These are phyloP conservation scores for Hylomyscus alleni DNA, from an alignment of 2,797 vertebrate genomes.

Conservation along the genomic window DNA sequence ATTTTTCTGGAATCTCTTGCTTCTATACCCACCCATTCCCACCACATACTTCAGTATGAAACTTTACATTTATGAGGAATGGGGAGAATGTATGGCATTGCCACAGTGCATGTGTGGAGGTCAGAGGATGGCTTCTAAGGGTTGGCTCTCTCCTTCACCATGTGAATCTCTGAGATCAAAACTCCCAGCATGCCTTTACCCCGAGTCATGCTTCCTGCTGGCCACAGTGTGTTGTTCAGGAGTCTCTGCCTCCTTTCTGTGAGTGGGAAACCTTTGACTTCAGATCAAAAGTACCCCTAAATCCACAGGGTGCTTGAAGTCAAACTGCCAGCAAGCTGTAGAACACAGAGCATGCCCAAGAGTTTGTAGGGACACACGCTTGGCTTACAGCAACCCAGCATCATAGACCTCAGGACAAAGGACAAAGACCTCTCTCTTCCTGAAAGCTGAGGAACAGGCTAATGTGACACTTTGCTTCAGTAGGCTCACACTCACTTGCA, in stretches of 20 bases:
- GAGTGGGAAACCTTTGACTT: slow-evolving; percentile 89
- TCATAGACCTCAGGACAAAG: not conserved
- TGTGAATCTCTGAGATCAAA: not conserved
- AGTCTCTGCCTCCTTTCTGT: slow-evolving; percentile 46
- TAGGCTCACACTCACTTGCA: rapidly evolving
- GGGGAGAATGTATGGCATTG: not conserved
- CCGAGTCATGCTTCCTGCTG: not conserved
- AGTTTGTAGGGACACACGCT: not conserved
- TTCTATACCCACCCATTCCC: not conserved
- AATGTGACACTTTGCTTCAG: rapidly evolving
- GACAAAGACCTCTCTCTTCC: not conserved
- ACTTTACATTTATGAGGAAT: not conserved
- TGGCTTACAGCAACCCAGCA: not conserved
- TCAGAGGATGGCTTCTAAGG: not conserved
- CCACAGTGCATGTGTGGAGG: not conserved
- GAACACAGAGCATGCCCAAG: slow-evolving; percentile 78
- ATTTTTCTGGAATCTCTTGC: not conserved
- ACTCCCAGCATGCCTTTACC: not conserved
- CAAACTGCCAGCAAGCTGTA: slow-evolving; percentile 82
- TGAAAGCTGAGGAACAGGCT: not conserved
- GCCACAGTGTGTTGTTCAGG: not conserved
- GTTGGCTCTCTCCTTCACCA: not conserved
- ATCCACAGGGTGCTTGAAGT: slow-evolving; percentile 85
- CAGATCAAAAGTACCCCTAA: slow-evolving; percentile 89
- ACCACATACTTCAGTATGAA: not conserved